Evolutionary conservation across 2,113 vertebrate genomes (phyloP).

Genomic region (Hymenochirus boettgeri): DNA sequence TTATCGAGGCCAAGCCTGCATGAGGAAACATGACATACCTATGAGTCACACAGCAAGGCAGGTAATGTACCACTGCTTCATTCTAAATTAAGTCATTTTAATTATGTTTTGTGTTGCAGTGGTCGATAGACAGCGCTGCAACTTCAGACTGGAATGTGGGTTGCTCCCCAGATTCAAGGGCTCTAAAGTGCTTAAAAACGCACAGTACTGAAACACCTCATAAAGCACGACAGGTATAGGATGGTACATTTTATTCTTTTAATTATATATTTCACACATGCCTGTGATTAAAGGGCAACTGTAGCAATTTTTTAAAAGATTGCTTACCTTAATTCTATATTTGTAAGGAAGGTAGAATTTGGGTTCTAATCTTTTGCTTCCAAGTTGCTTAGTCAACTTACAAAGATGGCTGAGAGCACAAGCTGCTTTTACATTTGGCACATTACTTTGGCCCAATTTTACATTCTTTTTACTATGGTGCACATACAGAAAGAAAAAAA

Average conservation of each 20-base stretch:
- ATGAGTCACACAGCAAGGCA: conserved; percentile 90
- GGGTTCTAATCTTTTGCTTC: too few species aligned
- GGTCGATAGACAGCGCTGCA: conserved; percentile 92
- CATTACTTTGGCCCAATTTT: too few species aligned
- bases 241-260: conserved; percentile 30
- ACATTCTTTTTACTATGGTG: too few species aligned
- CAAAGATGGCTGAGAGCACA: too few species aligned
- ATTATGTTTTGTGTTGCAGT: conserved; percentile 90
- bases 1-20: conserved; percentile 85
- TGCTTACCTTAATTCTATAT: too few species aligned
- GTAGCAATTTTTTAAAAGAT: too few species aligned
- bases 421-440: too few species aligned
- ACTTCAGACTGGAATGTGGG: conserved; percentile 94
- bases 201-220: conserved; percentile 87
- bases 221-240: conserved; percentile 91
- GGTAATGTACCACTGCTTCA: conserved; percentile 70
- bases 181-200: conserved; percentile 83
- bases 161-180: conserved; percentile 80
- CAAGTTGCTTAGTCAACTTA: too few species aligned
- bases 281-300: not conserved
- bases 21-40: conserved; percentile 81
- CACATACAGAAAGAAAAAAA: too few species aligned
- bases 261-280: not conserved
- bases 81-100: conserved; percentile 51
- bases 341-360: too few species aligned